Conservation (phyloP, 1,140 invertebrate species). For the Drosophila repleta region DNA sequence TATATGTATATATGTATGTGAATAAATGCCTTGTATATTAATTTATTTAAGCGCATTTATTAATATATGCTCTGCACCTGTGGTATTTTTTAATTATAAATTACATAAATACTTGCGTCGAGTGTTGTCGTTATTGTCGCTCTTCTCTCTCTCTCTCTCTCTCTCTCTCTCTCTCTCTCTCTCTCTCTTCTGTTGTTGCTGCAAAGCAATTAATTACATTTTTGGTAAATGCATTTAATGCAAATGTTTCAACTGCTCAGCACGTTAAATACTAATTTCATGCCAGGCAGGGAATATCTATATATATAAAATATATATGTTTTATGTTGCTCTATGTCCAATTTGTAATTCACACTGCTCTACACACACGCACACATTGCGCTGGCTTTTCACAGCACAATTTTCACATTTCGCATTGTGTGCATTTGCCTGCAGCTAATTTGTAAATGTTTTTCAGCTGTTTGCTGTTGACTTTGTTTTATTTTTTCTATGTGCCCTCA, state of each 20-base stretch:
- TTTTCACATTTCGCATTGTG: constrained; percentile 23
- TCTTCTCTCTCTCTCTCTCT: too few relatives aligned
- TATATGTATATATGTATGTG: neutral
- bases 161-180: too few relatives aligned
- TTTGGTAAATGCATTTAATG: constrained; percentile 57
- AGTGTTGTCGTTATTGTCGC: neutral
- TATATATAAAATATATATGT: constrained; percentile 22
- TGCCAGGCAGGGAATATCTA: neutral
- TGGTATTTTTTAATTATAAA: constrained; percentile 41
- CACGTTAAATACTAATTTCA: constrained; percentile 38
- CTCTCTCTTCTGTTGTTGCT: too few relatives aligned
- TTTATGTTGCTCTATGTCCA: neutral
- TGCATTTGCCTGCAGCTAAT: constrained; percentile 52
- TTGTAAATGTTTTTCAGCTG: constrained; percentile 66
- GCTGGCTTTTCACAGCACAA: constrained; percentile 46
- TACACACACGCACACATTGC: constrained; percentile 41
- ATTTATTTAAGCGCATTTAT: constrained; percentile 28
- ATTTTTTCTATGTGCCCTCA: constrained; percentile 9
- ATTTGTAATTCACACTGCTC: constrained; percentile 8
- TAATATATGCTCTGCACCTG: constrained; percentile 26
- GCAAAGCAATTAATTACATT: constrained; percentile 68
- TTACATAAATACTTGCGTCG: constrained; percentile 20
- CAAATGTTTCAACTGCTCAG: constrained; percentile 66
- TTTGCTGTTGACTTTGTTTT: constrained; percentile 7
- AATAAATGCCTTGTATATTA: neutral